These are phyloP conservation scores for Epirrhoe tristata DNA, from an alignment of 2,888 invertebrate species.

Conservation along the genomic window DNA sequence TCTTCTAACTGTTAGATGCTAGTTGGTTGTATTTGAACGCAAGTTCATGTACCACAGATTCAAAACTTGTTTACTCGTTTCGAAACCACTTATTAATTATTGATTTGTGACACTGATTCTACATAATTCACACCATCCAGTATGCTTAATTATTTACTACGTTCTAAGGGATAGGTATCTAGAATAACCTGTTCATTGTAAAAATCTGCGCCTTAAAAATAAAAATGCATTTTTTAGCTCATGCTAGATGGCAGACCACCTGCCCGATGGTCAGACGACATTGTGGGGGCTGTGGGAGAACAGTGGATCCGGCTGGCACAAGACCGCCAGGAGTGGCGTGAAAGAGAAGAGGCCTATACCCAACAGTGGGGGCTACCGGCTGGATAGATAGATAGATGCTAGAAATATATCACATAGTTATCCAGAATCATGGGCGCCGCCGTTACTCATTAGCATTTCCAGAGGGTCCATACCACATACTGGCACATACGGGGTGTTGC, in stretches of 20 bases:
- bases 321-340: too few relatives aligned
- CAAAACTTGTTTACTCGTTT: constrained; percentile 39
- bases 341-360: too few relatives aligned
- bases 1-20: constrained; percentile 23
- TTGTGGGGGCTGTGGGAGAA: too few relatives aligned
- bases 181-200: too few relatives aligned
- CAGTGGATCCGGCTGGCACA: too few relatives aligned
- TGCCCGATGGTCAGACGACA: too few relatives aligned
- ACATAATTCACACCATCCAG: constrained; percentile 23
- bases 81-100: constrained; percentile 37
- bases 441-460: constrained; percentile 59
- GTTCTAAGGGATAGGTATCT: too few relatives aligned
- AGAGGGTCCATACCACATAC: constrained; percentile 54
- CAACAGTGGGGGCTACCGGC: too few relatives aligned
- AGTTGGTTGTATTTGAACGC: constrained; percentile 32
- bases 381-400: too few relatives aligned
- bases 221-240: too few relatives aligned
- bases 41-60: constrained; percentile 38
- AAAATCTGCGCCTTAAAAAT: background rate
- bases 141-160: too few relatives aligned
- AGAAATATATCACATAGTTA: background rate
- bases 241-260: too few relatives aligned
- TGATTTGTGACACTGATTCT: constrained; percentile 37
- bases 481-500: constrained; percentile 48
- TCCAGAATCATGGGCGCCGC: constrained; percentile 38